Base-by-base conservation (phyloP, 1,140 invertebrate genomes). In the Drosophila seguyi region DNA sequence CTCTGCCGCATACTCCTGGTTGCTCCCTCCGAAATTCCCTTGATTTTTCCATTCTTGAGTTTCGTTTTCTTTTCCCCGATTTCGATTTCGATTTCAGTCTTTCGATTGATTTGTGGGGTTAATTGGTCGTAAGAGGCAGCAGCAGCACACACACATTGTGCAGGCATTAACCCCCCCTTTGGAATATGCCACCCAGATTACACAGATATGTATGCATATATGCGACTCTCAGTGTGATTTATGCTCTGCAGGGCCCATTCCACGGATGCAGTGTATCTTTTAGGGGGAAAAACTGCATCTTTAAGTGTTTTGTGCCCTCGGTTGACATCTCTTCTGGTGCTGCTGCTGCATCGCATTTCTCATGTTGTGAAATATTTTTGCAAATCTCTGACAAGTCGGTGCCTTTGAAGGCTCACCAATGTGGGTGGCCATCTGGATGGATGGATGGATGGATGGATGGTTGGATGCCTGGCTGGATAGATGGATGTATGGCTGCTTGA, bases 321-420 rank as follows among this genome's bases (percentile, higher is more conserved):
- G 86, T 85, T 87, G 85, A 88, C 85, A 88, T 78, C 76, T 84
- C 34, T 36, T 90, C 14, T 22, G 42, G 6, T 50, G 47, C 25
- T 50, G 48, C 48, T 88, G 38, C 75, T 75, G 84, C 80, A 63
- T 76, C 84, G 69, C 84, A 88, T 88, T 88, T 88, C 74, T 74
- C 77, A 79, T 78, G 68, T 79, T 90, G 81, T 90, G 85, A 90
- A 88, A 90, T 88, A 85, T 90, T 90, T 85, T 86, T 62, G 78
- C 85, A 90, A 90, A 90, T 90, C 84, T 75, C 74, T 59, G 75
- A 53, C 66, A 62, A 75, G 58, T 67, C 58, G 42, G 67, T 62
- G 67, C 39, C 75, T 90, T 90, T 90, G 85, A 90, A 69, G 77
- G 34, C 18, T 20, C 22, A 31, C 59, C 41, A 36, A 68, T 76